Conservation (phyloP, 2,797 vertebrate genomes). For the Lutjanus argentimaculatus region DNA sequence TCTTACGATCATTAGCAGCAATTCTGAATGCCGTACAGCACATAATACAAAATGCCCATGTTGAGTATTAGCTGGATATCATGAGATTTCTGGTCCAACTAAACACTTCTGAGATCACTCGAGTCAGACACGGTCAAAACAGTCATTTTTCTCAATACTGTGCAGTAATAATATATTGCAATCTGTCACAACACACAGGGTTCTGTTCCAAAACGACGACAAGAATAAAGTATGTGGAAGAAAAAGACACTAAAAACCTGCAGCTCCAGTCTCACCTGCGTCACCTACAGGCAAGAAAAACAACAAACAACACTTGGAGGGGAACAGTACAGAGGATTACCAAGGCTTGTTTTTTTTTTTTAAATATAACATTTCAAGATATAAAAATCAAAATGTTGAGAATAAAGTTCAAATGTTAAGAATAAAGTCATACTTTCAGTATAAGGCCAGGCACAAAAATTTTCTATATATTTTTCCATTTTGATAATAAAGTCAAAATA, state of each 20-base stretch:
- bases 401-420: too few relatives aligned
- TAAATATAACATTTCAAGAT: too few relatives aligned
- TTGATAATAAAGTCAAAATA: too few relatives aligned
- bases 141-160: conserved; percentile 49
- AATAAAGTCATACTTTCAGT: too few relatives aligned
- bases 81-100: conserved; percentile 17
- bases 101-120: conserved; percentile 15
- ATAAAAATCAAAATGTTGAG: too few relatives aligned
- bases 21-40: conserved; percentile 30
- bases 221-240: not conserved
- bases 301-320: not conserved
- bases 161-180: conserved; percentile 40
- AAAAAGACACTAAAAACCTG: not conserved
- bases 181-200: conserved; percentile 12
- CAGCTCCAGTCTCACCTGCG: not conserved
- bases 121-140: conserved; percentile 2
- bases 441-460: too few relatives aligned
- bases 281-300: not conserved
- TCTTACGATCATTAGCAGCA: conserved; percentile 54
- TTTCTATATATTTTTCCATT: too few relatives aligned
- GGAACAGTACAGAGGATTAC: too few relatives aligned
- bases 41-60: conserved; percentile 43
- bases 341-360: too few relatives aligned
- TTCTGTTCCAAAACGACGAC: conserved; percentile 55
- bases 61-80: conserved; percentile 18